A percentile compares a stretch with the other conserved stretches of the same genome.
Evolutionary conservation across 2,797 vertebrate genomes (phyloP).

Genomic region (Paedocypris micromegethes): DNA sequence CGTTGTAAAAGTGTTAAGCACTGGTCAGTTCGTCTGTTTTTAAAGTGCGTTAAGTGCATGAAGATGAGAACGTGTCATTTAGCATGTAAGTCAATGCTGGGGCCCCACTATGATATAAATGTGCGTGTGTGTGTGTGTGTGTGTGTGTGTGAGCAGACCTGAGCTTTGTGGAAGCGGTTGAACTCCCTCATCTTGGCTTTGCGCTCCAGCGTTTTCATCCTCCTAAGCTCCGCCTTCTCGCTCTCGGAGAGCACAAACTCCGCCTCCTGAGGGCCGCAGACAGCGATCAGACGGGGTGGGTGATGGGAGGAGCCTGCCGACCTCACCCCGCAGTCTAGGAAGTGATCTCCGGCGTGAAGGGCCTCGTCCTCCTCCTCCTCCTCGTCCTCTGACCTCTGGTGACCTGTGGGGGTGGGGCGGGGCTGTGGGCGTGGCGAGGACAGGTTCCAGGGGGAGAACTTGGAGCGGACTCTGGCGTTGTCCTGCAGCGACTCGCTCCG

Average conservation of each 20-base stretch:
- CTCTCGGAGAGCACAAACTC: constrained; percentile 54
- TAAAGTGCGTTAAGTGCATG: too few relatives aligned
- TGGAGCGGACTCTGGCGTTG: constrained; percentile 59
- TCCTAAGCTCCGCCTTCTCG: constrained; percentile 65
- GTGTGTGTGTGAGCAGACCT: constrained; percentile 63
- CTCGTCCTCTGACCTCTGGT: constrained; percentile 57
- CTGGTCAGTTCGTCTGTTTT: too few relatives aligned
- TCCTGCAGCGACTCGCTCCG: constrained; percentile 54
- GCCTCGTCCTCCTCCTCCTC: constrained; percentile 53
- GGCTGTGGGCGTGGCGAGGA: constrained; percentile 66
- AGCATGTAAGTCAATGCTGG: too few relatives aligned
- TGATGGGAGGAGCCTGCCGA: too few relatives aligned
- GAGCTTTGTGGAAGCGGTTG: constrained; percentile 81
- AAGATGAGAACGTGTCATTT: too few relatives aligned
- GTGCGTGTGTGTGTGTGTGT: too few relatives aligned
- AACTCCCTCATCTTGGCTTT: constrained; percentile 75
- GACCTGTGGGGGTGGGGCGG: constrained; percentile 57
- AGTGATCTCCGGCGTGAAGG: constrained; percentile 50
- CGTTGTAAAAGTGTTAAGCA: too few relatives aligned
- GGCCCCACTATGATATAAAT: too few relatives aligned
- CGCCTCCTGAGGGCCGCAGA: constrained; percentile 29
- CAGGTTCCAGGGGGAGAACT: constrained; percentile 77
- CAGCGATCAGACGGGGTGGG: too few relatives aligned
- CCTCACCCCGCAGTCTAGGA: constrained; percentile 38
- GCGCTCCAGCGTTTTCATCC: constrained; percentile 75